Conservation (phyloP, 2,888 invertebrate species). For the Macaria notata region DNA sequence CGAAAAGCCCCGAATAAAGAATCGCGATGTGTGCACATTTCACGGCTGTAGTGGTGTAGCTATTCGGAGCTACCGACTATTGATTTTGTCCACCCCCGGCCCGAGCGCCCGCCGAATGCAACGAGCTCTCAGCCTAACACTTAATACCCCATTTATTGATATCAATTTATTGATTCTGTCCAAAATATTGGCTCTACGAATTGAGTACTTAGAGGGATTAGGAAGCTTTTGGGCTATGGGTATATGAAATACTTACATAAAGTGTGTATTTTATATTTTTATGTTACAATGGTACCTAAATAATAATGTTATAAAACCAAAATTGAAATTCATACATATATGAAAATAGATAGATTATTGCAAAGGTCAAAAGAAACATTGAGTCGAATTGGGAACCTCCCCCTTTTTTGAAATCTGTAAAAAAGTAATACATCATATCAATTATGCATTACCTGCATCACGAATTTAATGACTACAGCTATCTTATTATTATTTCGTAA, state of each 20-base stretch:
- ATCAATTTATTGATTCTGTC: slow-evolving; percentile 62
- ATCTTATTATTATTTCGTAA: neutral
- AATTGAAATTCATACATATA: neutral
- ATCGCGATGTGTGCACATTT: slow-evolving; percentile 73
- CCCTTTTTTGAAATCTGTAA: too few species aligned
- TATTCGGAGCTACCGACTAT: slow-evolving; percentile 74
- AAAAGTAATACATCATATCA: too few species aligned
- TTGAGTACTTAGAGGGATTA: neutral
- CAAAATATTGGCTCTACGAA: slow-evolving; percentile 38
- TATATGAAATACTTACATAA: too few species aligned
- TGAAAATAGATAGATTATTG: too few species aligned
- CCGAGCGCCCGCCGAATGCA: slow-evolving; percentile 65
- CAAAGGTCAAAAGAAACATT: too few species aligned
- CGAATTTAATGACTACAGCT: too few species aligned
- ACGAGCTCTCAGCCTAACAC: slow-evolving; percentile 51
- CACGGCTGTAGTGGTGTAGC: slow-evolving; percentile 63
- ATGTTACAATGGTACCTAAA: too few species aligned
- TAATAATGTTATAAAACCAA: too few species aligned
- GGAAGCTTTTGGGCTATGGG: neutral
- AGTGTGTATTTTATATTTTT: too few species aligned
- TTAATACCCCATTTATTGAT: slow-evolving; percentile 64
- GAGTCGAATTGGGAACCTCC: too few species aligned
- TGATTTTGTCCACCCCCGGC: slow-evolving; percentile 80
- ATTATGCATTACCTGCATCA: too few species aligned
- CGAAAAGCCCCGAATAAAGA: slow-evolving; percentile 67